Base-by-base conservation (phyloP, 37 sponge, comb jelly and placozoan genomes). In the Dysidea cf. avara region DNA sequence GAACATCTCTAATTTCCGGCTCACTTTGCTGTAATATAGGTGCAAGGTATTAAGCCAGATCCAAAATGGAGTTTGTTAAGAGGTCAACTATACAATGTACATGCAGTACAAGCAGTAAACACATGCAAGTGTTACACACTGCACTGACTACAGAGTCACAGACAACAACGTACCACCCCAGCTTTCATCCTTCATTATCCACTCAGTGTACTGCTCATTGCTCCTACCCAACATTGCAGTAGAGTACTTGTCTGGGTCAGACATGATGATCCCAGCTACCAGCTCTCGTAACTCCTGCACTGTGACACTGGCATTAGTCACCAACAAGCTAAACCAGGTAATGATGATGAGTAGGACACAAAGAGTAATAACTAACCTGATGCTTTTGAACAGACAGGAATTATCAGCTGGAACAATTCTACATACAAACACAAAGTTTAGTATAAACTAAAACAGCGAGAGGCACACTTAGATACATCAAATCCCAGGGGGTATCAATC, bases 371-470 rank as follows among this genome's bases (percentile, higher is more conserved):
- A 63, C 52, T 56, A 18, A 85, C 86, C 87, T 85, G 12, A 90
- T 77, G 49, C 86, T 77, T 55, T 31, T 50, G 39, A 90, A 90
- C 29, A 90, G 74, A 39, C 91, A 90, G 1, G 91, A 90, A 36
- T 90, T 90, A 70, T 90, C 81, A 0, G 86, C 81, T 2, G 86
- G 78, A 2, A 90, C 91, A 14, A 73, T 56, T 32, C 84, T 83
- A 62, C 3, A 28, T 21, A 52, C 14, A 51, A 52, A 1, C 1
- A 81, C 18, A 43, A 43, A 20, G 65, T 39, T 18, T 32, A 5
- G 18, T 13, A 56, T 39, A 54, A 2, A 29, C 39, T 38, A 25
- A 55, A n/a, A n/a, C n/a, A n/a, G n/a, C n/a, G n/a, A n/a, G n/a
- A n/a, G n/a, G n/a, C n/a, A n/a, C n/a, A n/a, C n/a, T n/a, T n/a